Base-by-base conservation (phyloP, 2,888 invertebrate genomes). In the Lasioglossum lativentre region DNA sequence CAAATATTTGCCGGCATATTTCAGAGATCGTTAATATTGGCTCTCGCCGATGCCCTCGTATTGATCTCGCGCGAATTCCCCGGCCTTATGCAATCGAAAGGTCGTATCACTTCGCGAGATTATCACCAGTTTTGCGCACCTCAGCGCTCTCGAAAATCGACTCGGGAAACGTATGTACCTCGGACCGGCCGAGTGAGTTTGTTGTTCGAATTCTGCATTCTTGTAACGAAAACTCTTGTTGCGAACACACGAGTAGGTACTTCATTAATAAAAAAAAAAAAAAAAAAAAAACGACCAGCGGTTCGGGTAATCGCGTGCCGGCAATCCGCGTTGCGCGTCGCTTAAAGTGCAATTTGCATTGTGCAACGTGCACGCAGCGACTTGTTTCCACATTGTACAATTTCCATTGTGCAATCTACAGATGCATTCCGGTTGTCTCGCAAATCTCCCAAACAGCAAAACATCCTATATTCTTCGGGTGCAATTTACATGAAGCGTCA, bases 1-100 rank as follows among this genome's bases (percentile, higher is more conserved):
- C 91, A 93, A 92, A 92, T 92, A 92, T 93, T 93, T 93, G 91
- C 92, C 89, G 78, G 90, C 87, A 92, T 92, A 92, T 92, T 92
- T 92, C 90, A 90, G 89, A 87, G 92, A 92, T 92, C 90, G 92
- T 92, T 92, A 92, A 93, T 92, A 92, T 92, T 93, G 91, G 89
- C 88, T 91, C 88, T 92, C 88, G 87, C 78, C 89, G 77, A 83
- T 90, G 81, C 81, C 74, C 86, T 74, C 81, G 86, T 91, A 91
- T 92, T 86, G 91, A 91, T 91, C 90, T 84, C 87, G 86, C 82
- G 79, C 74, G 82, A 83, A 76, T 52, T 52, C 52, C 10, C 34
- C 81, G 71, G 71, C 78, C 86, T 90, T 91, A 88, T 78, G 86
- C 89, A 90, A 91, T 80, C 88, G 56, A 87, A 81, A 87, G 86